phyloP scores from a whole-genome alignment of 1,140 invertebrate genomes.

The Rhizoglyphus robini region DNA sequence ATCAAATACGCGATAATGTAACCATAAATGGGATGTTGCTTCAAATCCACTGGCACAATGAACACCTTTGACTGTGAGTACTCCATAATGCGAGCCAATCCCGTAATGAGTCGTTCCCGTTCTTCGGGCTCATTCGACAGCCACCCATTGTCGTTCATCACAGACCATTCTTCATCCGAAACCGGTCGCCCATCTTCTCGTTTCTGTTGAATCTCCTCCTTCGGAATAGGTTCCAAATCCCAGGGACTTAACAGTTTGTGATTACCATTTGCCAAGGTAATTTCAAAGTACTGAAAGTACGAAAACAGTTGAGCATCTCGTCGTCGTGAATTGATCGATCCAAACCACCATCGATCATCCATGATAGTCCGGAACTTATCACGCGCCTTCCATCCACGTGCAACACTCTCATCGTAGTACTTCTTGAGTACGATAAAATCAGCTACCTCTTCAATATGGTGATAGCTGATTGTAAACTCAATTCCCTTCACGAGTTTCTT shows the following conservation, averaged over 20 bases:
- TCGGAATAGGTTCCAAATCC: conserved; percentile 83
- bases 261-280: conserved; percentile 87
- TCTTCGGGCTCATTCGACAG: conserved; percentile 33
- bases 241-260: conserved; percentile 82
- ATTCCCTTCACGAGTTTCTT: conserved; percentile 35
- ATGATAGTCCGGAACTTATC: conserved; percentile 81
- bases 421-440: conserved; percentile 91
- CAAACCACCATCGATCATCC: conserved; percentile 91
- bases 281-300: conserved; percentile 64
- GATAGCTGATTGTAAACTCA: conserved; percentile 53
- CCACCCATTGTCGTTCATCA: conserved; percentile 76
- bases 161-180: conserved; percentile 60
- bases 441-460: conserved; percentile 90
- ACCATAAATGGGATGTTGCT: conserved; percentile 74
- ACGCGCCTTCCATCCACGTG: conserved; percentile 54
- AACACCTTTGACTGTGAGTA: conserved; percentile 82
- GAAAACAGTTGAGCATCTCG: conserved; percentile 55
- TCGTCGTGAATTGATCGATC: conserved; percentile 54
- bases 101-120: conserved; percentile 49
- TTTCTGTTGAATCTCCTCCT: conserved; percentile 56
- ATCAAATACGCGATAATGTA: conserved; percentile 83
- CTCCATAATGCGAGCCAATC: conserved; percentile 68
- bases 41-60: conserved; percentile 81
- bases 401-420: conserved; percentile 66
- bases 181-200: conserved; percentile 64